Evolutionary conservation across 1,140 invertebrate genomes (phyloP).

Genomic region (Mylabris phalerata): DNA sequence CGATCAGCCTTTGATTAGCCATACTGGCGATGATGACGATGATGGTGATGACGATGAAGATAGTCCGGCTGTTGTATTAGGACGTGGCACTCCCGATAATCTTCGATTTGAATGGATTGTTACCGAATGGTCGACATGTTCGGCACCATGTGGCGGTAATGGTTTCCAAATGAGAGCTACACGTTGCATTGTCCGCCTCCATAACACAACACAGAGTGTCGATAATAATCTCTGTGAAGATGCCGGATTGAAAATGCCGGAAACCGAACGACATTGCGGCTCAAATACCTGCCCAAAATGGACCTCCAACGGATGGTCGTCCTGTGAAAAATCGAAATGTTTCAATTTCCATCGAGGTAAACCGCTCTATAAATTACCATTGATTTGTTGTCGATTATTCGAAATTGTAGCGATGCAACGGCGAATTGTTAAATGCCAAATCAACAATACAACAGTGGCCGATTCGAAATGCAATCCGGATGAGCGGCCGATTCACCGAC

Average conservation of each 20-base stretch:
- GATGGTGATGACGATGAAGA: slow-evolving; percentile 21
- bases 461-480: slow-evolving; percentile 56
- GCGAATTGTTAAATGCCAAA: slow-evolving; percentile 63
- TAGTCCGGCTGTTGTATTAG: slow-evolving; percentile 39
- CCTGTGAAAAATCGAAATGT: slow-evolving; percentile 63
- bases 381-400: neutral
- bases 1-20: slow-evolving; percentile 10
- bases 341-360: slow-evolving; percentile 67
- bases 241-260: slow-evolving; percentile 56
- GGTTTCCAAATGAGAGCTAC: slow-evolving; percentile 63
- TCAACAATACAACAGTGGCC: slow-evolving; percentile 56
- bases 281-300: slow-evolving; percentile 64
- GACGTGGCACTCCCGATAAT: slow-evolving; percentile 45
- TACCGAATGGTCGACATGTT: slow-evolving; percentile 80
- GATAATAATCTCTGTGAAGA: slow-evolving; percentile 64
- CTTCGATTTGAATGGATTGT: slow-evolving; percentile 72
- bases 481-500: slow-evolving; percentile 59
- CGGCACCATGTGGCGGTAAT: slow-evolving; percentile 74
- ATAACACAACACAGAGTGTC: slow-evolving; percentile 52
- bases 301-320: slow-evolving; percentile 63
- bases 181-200: slow-evolving; percentile 56
- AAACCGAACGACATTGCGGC: slow-evolving; percentile 62
- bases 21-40: neutral
- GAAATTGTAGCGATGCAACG: slow-evolving; percentile 60
- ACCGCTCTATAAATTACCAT: neutral